Evolutionary conservation across 2,797 vertebrate species (phyloP), one percentile per base, ranked within the genome.

Genomic region (Onychomys arenicola): DNA sequence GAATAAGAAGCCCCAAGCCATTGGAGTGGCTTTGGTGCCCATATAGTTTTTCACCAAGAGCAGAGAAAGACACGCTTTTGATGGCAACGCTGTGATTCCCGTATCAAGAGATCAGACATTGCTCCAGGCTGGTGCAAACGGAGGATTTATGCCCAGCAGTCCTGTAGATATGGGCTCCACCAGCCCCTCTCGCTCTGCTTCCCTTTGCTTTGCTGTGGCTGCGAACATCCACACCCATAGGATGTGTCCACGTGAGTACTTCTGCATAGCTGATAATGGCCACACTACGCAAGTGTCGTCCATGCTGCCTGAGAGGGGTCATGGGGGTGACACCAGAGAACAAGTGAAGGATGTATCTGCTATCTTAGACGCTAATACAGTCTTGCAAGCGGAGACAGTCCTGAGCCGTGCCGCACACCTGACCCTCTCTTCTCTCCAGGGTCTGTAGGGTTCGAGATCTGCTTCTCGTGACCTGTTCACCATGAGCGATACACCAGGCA

Each of bases 181-280:
- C 86, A 37, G n/a, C 81, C 71, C 89, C 96, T 17, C 97, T 94
- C 93, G 85, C 87, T 96, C 37, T 61, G 25, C 57, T 90, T 94
- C 94, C 89, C 94, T 96, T 93, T 91, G 94, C 97, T 96, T 17
- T 97, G 89, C 10, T 57, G 84, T 27, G 34, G 61, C 10, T 29
- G 16, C 2, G 37, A 23, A 2, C 2, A 0, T 11, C 37, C 4
- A 1, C 0, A 17, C 2, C 37, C 10, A 0, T 1, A 2, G 59
- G 59, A 1, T 2, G 37, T 10, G 55, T 46, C 69, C 73, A 3
- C 11, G 0, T 0, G 37, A 40, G 19, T 0, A 1, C 43, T 4
- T 6, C 3, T 5, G 12, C 40, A 1, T 1, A 10, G 71, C 77
- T 37, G 1, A 7, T 82, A 27, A 32, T 2, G 5, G 10, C 3